These are phyloP conservation scores for Axis porcinus DNA, from an alignment of 2,113 vertebrate species.

Conservation along the genomic window DNA sequence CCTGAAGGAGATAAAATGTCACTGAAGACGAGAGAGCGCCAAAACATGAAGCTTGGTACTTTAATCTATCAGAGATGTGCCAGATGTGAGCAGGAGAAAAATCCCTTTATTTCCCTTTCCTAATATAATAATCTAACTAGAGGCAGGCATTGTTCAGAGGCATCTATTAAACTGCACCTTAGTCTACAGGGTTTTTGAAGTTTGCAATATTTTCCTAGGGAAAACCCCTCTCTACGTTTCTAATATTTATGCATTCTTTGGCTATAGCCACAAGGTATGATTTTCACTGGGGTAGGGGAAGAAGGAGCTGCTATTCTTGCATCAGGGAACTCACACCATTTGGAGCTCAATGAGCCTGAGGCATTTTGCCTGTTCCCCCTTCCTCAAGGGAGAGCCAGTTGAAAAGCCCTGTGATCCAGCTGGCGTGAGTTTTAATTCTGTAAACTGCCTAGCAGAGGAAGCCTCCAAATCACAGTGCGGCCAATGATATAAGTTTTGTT, in stretches of 20 bases:
- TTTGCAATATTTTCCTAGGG: constrained; percentile 31
- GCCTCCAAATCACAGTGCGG: background rate
- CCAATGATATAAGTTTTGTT: background rate
- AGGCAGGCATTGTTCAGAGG: background rate
- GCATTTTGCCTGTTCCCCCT: constrained; percentile 25
- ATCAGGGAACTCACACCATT: constrained; percentile 43
- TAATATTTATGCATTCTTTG: constrained; percentile 36
- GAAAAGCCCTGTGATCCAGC: constrained; percentile 46
- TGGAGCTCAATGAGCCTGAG: background rate
- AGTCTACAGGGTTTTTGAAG: background rate
- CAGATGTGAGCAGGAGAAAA: background rate
- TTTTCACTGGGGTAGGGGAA: background rate
- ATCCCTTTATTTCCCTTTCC: background rate
- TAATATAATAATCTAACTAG: background rate
- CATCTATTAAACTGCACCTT: background rate
- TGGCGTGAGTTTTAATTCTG: constrained; percentile 60
- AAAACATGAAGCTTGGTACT: background rate
- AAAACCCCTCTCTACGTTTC: constrained; percentile 58
- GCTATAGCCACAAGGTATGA: constrained; percentile 8
- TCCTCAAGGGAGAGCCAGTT: constrained; percentile 33
- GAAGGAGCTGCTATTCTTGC: constrained; percentile 24
- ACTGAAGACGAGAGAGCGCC: background rate
- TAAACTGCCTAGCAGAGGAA: constrained; percentile 39
- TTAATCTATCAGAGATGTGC: background rate
- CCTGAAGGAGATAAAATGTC: background rate